Conservation (phyloP, 2,797 vertebrate genomes). For the Eulemur mongoz region DNA sequence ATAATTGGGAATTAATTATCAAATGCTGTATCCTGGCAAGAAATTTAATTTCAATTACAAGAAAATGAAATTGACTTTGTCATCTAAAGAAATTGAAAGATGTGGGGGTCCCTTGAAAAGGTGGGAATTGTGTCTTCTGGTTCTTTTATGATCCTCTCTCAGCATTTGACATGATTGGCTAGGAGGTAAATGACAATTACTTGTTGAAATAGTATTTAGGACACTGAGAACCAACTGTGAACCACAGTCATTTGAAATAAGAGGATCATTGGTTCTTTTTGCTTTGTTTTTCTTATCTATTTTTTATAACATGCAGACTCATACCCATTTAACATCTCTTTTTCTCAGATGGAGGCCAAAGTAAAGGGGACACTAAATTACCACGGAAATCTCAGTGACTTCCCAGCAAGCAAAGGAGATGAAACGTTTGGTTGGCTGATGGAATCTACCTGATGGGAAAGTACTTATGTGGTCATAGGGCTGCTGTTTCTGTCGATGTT, state of each 20-base stretch:
- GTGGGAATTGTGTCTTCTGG: background rate
- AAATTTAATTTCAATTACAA: slow-evolving; percentile 33
- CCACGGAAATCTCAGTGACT: slow-evolving; percentile 96
- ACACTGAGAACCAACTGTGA: background rate
- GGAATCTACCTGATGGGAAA: slow-evolving; percentile 86
- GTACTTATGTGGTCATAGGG: slow-evolving; percentile 87
- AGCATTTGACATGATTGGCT: background rate
- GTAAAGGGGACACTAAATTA: slow-evolving; percentile 93
- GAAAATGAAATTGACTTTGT: slow-evolving; percentile 1
- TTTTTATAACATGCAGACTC: slow-evolving; percentile 21
- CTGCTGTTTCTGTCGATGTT: slow-evolving; percentile 91
- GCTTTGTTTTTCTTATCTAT: background rate
- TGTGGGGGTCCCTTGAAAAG: background rate
- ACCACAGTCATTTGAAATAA: background rate
- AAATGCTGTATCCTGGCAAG: background rate
- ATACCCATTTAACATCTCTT: slow-evolving; percentile 70
- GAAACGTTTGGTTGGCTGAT: slow-evolving; percentile 85
- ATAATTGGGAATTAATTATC: background rate
- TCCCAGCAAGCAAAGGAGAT: slow-evolving; percentile 82
- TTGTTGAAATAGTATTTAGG: background rate
- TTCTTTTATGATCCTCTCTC: background rate
- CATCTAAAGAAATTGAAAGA: slow-evolving; percentile 24
- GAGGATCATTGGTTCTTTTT: slow-evolving; percentile 14
- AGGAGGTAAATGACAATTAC: background rate
- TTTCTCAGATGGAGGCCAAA: slow-evolving; percentile 95